A percentile compares a stretch with the other conserved stretches of the same genome.
phyloP scores from a whole-genome alignment of 2,888 invertebrate genomes.

The Laspeyria flexula region DNA sequence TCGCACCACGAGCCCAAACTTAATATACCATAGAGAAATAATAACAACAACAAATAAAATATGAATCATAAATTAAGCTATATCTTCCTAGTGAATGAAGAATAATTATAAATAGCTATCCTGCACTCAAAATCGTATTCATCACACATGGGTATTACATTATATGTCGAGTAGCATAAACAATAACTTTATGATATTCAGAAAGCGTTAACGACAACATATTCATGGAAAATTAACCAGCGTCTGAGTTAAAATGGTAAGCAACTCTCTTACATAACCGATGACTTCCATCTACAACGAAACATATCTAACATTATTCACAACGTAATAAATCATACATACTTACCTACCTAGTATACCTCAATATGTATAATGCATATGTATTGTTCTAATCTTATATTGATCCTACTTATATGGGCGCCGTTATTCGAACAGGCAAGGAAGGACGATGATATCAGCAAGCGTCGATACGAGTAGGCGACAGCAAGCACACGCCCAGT shows the following conservation, averaged over 20 bases:
- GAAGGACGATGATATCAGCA: slow-evolving; percentile 49
- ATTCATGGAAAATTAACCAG: too few relatives aligned
- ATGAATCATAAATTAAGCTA: too few relatives aligned
- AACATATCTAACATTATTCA: background rate
- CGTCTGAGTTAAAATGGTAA: background rate
- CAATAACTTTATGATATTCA: background rate
- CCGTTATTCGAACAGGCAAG: slow-evolving; percentile 26
- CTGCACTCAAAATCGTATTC: too few relatives aligned
- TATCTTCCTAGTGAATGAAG: too few relatives aligned
- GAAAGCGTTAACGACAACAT: background rate
- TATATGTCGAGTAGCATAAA: too few relatives aligned
- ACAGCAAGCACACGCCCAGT: slow-evolving; percentile 35
- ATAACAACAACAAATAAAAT: too few relatives aligned
- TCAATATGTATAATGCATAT: background rate
- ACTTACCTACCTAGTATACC: background rate
- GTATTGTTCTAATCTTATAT: slow-evolving; percentile 18
- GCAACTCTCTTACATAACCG: background rate
- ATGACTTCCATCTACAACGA: background rate
- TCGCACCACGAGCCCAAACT: too few relatives aligned
- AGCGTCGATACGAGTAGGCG: slow-evolving; percentile 40
- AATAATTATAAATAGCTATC: too few relatives aligned
- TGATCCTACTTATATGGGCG: slow-evolving; percentile 25
- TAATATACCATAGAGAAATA: too few relatives aligned
- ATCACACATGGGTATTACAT: too few relatives aligned
- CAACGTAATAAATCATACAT: background rate